Conservation (phyloP, 2,888 invertebrate species). For the Petrolisthes cinctipes region DNA sequence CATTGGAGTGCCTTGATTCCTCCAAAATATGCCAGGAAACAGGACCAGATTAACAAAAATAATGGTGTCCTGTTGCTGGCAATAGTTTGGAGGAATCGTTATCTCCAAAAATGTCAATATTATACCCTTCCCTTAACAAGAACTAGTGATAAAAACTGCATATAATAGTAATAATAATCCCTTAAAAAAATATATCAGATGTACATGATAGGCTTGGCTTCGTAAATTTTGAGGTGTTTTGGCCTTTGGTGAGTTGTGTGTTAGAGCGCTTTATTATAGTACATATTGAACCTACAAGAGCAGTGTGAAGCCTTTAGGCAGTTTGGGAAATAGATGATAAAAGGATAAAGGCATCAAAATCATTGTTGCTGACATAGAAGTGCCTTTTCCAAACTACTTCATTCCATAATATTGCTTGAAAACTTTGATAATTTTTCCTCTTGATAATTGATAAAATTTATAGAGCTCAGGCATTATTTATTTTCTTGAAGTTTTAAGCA, state of each 20-base stretch:
- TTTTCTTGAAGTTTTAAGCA: constrained; percentile 29
- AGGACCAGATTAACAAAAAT: neutral
- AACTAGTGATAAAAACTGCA: no score
- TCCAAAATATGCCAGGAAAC: no score
- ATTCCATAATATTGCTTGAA: constrained; percentile 56
- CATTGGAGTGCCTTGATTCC: no score
- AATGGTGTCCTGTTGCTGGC: neutral
- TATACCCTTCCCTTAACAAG: no score
- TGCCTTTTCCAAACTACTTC: constrained; percentile 57
- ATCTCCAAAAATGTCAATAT: no score
- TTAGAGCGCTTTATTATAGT: neutral
- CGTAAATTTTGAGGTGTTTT: no score
- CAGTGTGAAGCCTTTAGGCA: constrained; percentile 38
- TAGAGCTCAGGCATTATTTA: constrained; percentile 54
- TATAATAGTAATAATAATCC: no score
- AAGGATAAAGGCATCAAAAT: constrained; percentile 48
- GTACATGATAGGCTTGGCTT: no score
- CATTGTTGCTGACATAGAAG: constrained; percentile 41
- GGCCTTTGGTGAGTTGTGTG: no score
- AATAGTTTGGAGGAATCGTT: no score
- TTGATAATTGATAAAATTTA: neutral
- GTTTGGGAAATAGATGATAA: constrained; percentile 45
- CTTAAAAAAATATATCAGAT: no score
- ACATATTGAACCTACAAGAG: constrained; percentile 24
- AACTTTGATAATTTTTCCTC: neutral